Base-by-base conservation (phyloP, 2,797 vertebrate species). In the Microhierax caerulescens region DNA sequence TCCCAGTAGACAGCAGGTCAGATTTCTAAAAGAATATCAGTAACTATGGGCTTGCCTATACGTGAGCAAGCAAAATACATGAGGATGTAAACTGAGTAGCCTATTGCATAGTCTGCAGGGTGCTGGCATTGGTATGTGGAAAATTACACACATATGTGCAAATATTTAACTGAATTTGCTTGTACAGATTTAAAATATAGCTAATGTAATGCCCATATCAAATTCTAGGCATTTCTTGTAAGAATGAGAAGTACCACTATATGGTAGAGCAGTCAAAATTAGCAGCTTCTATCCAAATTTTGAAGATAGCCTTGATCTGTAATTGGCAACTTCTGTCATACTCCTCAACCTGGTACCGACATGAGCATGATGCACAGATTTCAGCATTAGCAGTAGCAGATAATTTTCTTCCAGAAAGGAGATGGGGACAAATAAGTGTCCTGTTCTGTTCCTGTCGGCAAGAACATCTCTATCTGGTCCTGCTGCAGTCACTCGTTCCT, bases 361-460 rank as follows among this genome's bases (percentile, higher is more conserved):
- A 53, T 5, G 67, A 87, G 45, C 36, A 5, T 4, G 51, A 79
- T 59, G 70, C 92, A 89, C 77, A 77, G 82, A 89, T 89, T 91
- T 91, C 11, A 9, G n/a, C 3, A 4, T 61, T 85, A 69, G 61
- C 65, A 81, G 65, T 27, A 85, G 77, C 78, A 93, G 91, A 68
- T 85, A 41, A 91, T 92, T 93, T 95, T 47, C 60, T 75, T 87
- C 24, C 69, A 91, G 81, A 90, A 85, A 74, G 84, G 89, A 91
- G 86, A 93, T 54, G 47, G 64, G 78, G 72, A 93, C 74, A 94
- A 83, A 83, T 67, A 94, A 82, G 32, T 19, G 2, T 94, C 68
- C 56, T 93, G 94, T 95, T 94, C 95, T 85, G 67, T 96, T 89
- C 91, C 86, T 89, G 64, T 83, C 41, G 3, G 47, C 74, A 64